phyloP scores from a whole-genome alignment of 2,797 vertebrate species.

The Phyllotis vaccarum region DNA sequence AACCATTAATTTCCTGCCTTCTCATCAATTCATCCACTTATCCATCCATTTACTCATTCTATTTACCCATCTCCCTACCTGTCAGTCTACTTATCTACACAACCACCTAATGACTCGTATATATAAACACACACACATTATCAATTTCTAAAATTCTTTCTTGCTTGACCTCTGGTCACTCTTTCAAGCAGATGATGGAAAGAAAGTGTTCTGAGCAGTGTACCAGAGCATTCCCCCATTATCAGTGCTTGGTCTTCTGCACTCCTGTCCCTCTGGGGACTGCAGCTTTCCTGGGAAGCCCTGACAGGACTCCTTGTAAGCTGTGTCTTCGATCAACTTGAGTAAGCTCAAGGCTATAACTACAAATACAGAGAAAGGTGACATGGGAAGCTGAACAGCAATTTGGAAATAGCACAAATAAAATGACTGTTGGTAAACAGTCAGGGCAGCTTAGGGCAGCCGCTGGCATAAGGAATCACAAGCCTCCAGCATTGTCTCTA shows the following conservation, averaged over 20 bases:
- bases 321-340: neutral
- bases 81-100: neutral
- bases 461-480: neutral
- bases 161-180: neutral
- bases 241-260: too few relatives aligned
- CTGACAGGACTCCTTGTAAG: neutral
- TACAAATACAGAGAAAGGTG: neutral
- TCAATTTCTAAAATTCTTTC: neutral
- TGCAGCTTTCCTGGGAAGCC: neutral
- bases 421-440: slow-evolving; percentile 35
- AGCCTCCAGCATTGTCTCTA: neutral
- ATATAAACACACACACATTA: neutral
- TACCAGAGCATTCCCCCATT: neutral
- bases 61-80: neutral
- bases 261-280: neutral
- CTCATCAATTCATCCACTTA: too few relatives aligned
- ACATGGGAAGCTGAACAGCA: neutral
- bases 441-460: slow-evolving; percentile 8
- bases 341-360: neutral
- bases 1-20: too few relatives aligned
- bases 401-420: slow-evolving; percentile 2
- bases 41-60: neutral
- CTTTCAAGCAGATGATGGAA: neutral
- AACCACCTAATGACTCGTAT: neutral
- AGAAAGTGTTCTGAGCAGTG: neutral